Evolutionary conservation across 2,888 invertebrate species (phyloP), one percentile per base, ranked within the genome.

Genomic region (Leucophora obtusa): DNA sequence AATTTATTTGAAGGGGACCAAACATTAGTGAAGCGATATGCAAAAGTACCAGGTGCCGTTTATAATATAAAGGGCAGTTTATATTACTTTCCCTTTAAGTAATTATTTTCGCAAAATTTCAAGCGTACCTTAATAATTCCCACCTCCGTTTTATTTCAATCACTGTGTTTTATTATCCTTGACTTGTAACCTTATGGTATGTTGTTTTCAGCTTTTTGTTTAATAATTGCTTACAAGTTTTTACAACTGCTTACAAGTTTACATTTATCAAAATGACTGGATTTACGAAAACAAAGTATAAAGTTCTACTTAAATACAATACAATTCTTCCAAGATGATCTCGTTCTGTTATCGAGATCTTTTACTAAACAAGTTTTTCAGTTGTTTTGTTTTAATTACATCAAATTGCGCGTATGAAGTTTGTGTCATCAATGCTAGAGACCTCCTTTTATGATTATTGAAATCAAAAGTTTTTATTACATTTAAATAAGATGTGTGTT

Each of bases 161-260:
- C n/a, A n/a, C 43, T 47, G 6, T 14, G 10, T 14, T 6, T n/a
- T 47, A 38, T 21, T 66, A 81, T 81, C 80, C 80, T 81, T 81
- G 80, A 81, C 79, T 75, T 71, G 71, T 68, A 73, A 80, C 63
- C 80, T 75, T 54, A 33, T n/a, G 11, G 43, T 47, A 47, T 47
- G 14, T 38, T 38, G 14, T 47, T 47, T 47, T 47, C 14, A n/a
- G 5, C 60, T 56, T 33, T 47, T 47, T 71, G 59, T 77, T 71
- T 60, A 77, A 63, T 76, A 76, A 77, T 77, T 77, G 71, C 77
- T 71, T 77, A 77, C 77, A 77, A 71, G 53, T 71, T 59, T 47
- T 71, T 71, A 77, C 71, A 77, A 71, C 71, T 71, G 65, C 71
- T 77, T 71, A 77, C 77, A 77, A 66, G 73, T 76, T 72, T 72